These are phyloP conservation scores for Alces alces DNA, from an alignment of 2,113 vertebrate genomes.

Conservation along the genomic window DNA sequence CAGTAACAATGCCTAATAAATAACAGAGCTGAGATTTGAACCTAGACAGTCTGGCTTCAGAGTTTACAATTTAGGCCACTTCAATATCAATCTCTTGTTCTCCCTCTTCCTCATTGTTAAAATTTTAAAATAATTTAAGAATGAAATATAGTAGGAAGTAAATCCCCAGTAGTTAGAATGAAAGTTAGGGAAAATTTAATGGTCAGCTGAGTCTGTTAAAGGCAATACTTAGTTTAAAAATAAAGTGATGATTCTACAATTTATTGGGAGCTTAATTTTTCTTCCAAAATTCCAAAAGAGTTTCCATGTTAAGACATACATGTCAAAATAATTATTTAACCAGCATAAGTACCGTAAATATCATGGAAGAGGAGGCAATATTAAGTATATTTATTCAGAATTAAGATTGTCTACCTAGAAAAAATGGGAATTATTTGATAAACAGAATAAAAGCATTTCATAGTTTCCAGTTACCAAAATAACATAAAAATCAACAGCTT, in stretches of 20 bases:
- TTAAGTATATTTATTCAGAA: background rate
- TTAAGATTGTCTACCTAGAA: background rate
- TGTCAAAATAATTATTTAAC: conserved; percentile 6
- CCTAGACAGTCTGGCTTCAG: background rate
- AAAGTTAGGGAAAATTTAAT: background rate
- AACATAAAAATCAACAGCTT: background rate
- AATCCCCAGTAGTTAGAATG: background rate
- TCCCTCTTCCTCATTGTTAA: background rate
- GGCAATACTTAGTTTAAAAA: conserved; percentile 7
- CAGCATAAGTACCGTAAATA: background rate
- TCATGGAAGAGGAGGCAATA: background rate
- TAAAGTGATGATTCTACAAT: background rate
- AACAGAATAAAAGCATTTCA: background rate
- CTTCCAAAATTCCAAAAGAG: background rate
- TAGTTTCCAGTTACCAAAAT: background rate
- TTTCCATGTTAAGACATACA: background rate
- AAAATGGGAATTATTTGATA: background rate
- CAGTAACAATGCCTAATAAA: background rate
- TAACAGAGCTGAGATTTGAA: background rate
- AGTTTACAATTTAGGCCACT: background rate
- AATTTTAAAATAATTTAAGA: conserved; percentile 5
- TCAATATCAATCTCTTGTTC: background rate
- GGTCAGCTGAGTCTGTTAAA: background rate
- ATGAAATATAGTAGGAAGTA: background rate
- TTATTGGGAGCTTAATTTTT: background rate